phyloP scores from a whole-genome alignment of 1,140 invertebrate species.

The Drosophila lacertosa region DNA sequence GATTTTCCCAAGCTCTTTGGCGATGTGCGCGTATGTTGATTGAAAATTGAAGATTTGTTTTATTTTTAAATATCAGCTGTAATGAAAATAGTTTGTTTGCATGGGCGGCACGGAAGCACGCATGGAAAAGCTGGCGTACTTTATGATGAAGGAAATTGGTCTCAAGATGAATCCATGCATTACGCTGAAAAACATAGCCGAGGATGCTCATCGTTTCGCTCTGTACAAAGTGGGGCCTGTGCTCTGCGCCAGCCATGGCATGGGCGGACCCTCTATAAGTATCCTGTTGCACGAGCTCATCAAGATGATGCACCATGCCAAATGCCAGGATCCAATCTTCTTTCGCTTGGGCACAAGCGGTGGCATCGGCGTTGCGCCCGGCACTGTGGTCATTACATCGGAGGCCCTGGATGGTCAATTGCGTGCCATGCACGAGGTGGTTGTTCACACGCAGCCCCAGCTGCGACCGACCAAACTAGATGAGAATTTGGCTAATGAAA shows the following conservation, averaged over 20 bases:
- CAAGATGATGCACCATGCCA: slow-evolving; percentile 91
- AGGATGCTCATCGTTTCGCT: slow-evolving; percentile 42
- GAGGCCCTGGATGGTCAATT: slow-evolving; percentile 87
- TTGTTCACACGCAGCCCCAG: slow-evolving; percentile 72
- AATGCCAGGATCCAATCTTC: slow-evolving; percentile 89
- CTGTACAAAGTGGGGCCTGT: slow-evolving; percentile 67
- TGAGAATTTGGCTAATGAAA: slow-evolving; percentile 89
- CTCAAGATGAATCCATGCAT: slow-evolving; percentile 50
- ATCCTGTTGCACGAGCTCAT: slow-evolving; percentile 92
- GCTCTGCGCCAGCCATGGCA: slow-evolving; percentile 88
- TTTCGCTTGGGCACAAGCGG: slow-evolving; percentile 91
- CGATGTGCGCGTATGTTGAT: slow-evolving; percentile 59
- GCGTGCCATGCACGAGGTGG: slow-evolving; percentile 87
- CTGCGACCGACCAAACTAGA: slow-evolving; percentile 90
- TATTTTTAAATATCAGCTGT: not conserved
- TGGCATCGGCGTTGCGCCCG: slow-evolving; percentile 89
- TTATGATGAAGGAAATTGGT: slow-evolving; percentile 56
- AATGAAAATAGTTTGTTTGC: slow-evolving; percentile 50
- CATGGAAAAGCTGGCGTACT: slow-evolving; percentile 51
- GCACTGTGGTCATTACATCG: slow-evolving; percentile 89
- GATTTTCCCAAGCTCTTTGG: slow-evolving; percentile 62
- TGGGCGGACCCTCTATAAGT: slow-evolving; percentile 91
- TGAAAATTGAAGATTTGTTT: not conserved
- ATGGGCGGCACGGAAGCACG: slow-evolving; percentile 48
- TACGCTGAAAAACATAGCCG: slow-evolving; percentile 40